Evolutionary conservation across 2,888 invertebrate species (phyloP), one percentile per base, ranked within the genome.

Genomic region (Amphipyra tragopoginis): DNA sequence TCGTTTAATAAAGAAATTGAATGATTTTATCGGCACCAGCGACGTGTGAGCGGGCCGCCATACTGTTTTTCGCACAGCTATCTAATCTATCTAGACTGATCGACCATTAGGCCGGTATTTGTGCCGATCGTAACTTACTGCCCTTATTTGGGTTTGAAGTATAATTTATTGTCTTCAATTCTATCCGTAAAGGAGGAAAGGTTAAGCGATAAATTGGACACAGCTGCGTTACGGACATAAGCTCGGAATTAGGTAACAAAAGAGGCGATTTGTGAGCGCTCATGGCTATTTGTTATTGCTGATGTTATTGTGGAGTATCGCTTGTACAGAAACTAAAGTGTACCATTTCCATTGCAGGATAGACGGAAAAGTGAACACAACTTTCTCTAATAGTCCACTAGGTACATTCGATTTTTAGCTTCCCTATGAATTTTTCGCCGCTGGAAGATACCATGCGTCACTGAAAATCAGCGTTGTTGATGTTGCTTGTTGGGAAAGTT

Each of bases 151-250:
- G 92, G 92, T 90, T 92, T 92, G 91, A 93, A 93, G 93, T 93
- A 93, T 93, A 93, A 94, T 93, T 93, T 93, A 94, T 93, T 87
- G 92, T 92, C 89, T 93, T 93, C 94, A 93, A 93, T 94, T 93
- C 92, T 86, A 93, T 90, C 88, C 88, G 89, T 83, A 85, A 68
- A 78, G 78, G 85, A 89, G 90, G 90, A 93, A 94, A 94, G 94
- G 94, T 94, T 94, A 93, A 91, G 92, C 92, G 79, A 88, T 89
- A 89, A 89, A 89, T 89, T 83, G 85, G 88, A 82, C 92, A 83
- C 94, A 94, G 93, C 93, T 94, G 94, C 85, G 93, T 85, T 89
- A 85, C 88, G 87, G 89, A 87, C 90, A 89, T 92, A 91, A 93
- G 91, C 90, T 86, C 65, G 82, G 90, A 90, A 92, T 93, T 93